Evolutionary conservation across 1,140 invertebrate species (phyloP).

Genomic region (Diachasma alloeum): DNA sequence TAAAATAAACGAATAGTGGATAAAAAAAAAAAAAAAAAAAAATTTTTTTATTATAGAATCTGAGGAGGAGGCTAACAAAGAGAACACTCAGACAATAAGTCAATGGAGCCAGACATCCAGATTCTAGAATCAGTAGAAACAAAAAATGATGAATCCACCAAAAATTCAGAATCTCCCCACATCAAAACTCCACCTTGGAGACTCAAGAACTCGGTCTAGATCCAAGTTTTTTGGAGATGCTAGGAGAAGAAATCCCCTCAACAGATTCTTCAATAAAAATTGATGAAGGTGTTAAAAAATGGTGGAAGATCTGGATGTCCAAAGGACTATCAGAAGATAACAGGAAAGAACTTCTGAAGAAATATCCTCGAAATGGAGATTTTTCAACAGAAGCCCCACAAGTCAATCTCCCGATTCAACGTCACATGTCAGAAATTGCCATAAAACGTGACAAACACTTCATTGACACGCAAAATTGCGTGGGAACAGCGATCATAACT

Average conservation of each 20-base stretch:
- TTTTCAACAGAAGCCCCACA: slow-evolving; percentile 28
- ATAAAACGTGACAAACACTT: slow-evolving; percentile 35
- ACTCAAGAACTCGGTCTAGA: too few relatives aligned
- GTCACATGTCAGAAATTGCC: slow-evolving; percentile 23
- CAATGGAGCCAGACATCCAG: too few relatives aligned
- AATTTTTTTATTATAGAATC: too few relatives aligned
- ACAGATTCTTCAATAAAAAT: neutral
- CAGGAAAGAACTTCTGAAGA: slow-evolving; percentile 27
- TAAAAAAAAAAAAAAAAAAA: neutral
- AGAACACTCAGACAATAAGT: too few relatives aligned
- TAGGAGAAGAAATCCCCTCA: neutral
- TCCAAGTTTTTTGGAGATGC: too few relatives aligned
- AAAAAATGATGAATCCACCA: neutral
- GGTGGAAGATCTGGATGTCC: slow-evolving; percentile 30
- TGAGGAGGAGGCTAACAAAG: too few relatives aligned
- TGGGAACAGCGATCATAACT: slow-evolving; percentile 34
- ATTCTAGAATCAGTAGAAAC: too few relatives aligned
- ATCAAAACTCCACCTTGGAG: too few relatives aligned
- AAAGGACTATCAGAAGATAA: slow-evolving; percentile 23
- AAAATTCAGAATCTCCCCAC: too few relatives aligned
- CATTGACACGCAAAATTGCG: slow-evolving; percentile 27
- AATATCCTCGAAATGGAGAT: slow-evolving; percentile 26
- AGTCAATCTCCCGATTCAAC: slow-evolving; percentile 28
- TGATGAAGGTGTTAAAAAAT: neutral
- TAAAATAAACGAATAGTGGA: too few relatives aligned